Base-by-base conservation (phyloP, 1,140 invertebrate genomes). In the Cheumatopsyche charites region DNA sequence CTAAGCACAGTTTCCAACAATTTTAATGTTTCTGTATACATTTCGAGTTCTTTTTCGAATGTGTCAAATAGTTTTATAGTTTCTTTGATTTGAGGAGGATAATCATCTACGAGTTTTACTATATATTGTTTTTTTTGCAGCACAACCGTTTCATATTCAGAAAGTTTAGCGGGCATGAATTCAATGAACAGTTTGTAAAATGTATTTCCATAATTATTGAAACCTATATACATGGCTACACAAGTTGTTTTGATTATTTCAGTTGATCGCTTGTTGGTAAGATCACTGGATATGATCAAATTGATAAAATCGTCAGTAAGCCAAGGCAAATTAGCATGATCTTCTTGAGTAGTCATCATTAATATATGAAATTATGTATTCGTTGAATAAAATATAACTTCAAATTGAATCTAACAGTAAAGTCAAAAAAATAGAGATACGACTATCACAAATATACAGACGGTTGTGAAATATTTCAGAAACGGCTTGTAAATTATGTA, bases 21-120 rank as follows among this genome's bases (percentile, higher is more conserved):
- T 15, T 42, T 26, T 4, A 75, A 13, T 12, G 55, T 75, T 41
- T 75, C 67, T 11, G 36, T 61, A 41, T 75, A 72, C 71, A 75
- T 75, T 0, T 19, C 15, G n/a, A 72, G 2, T 19, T 75, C 74
- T 43, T 72, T 73, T 21, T 62, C 52, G 26, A 72, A 75, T 0
- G 70, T 65, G 17, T 62, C 43, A 12, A 70, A 42, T 6, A 5
- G 0, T 41, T 70, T 65, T 15, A 72, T 7, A 4, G 49, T 52
- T 29, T 67, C 26, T 29, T 49, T 49, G 1, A 49, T 6, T 5
- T 47, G 43, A 12, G 42, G 45, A 9, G 68, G 65, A 4, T 41
- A 1, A 41, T 36, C 5, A 29, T 47, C 67, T 45, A 75, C 70
- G 15, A 17, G 29, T 41, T 75, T 75, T 1, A 75, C 68, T 36